Evolutionary conservation across 2,113 vertebrate species (phyloP), one percentile per base, ranked within the genome.

Genomic region (Cygnus atratus): DNA sequence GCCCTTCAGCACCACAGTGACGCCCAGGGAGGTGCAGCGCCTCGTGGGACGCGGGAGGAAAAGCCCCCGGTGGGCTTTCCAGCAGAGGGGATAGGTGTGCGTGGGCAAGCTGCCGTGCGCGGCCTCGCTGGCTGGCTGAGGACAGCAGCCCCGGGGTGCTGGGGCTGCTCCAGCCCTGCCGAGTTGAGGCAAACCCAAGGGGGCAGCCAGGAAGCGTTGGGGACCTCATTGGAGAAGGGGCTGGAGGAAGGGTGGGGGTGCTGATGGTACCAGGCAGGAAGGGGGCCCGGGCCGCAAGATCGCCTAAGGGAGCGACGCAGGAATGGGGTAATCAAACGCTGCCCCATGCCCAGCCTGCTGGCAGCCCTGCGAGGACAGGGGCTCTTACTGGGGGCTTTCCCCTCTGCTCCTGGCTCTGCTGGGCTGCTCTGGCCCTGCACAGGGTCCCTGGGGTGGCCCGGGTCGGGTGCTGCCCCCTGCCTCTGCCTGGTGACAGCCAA

Each of bases 31-130:
- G 48, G 44, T 0, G 2, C 39, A 35, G 68, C 2, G 1, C 48
- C 35, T 20, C 0, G 0, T 1, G 57, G 78, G 24, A 33, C 33
- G 2, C 1, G 0, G n/a, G 14, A 35, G 78, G 41, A 8, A 59
- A 61, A 62, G 44, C 7, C 48, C 61, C 35, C 3, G 0, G 26
- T 5, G 46, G 85, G 59, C 35, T 71, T 31, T 26, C 24, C 59
- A 35, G 52, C 3, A 0, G 17, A 33, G 59, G 43, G 16, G 43
- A 7, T 44, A 44, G 6, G 43, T 18, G 43, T 44, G 43, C 3
- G 43, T 17, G 43, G 43, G 17, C 43, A 17, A 18, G 17, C 16
- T 17, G 43, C 43, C 43, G 3, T 18, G 43, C 1, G 2, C 10
- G 37, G n/a, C 48, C 35, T n/a, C 2, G 0, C 4, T 3, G 16